phyloP scores from a whole-genome alignment of 2,888 invertebrate species.

The Meiosimyza platycephala region DNA sequence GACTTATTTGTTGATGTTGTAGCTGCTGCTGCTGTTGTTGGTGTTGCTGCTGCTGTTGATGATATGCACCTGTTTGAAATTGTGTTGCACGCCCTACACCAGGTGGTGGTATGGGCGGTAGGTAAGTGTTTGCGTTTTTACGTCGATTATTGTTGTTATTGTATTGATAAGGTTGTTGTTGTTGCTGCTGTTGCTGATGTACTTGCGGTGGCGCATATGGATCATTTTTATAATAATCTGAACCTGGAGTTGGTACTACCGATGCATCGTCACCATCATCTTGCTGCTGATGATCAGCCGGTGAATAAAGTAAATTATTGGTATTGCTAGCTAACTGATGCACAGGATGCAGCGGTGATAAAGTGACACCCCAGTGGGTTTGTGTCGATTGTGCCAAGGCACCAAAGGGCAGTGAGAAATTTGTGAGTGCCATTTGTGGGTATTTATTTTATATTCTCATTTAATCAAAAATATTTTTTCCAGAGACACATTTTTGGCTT shows the following conservation, averaged over 20 bases:
- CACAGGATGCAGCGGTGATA: constrained; percentile 63
- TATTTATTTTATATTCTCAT: constrained; percentile 10
- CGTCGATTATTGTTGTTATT: constrained; percentile 56
- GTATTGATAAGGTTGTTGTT: constrained; percentile 44
- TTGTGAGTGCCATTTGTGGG: constrained; percentile 63
- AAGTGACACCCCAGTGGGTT: constrained; percentile 62
- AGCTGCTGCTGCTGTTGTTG: constrained; percentile 40
- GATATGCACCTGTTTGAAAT: constrained; percentile 46
- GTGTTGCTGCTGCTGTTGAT: constrained; percentile 48
- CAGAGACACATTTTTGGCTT: background rate
- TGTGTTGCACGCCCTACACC: constrained; percentile 54
- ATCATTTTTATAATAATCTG: constrained; percentile 65
- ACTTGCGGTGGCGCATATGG: constrained; percentile 64
- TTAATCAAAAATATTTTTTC: constrained; percentile 9
- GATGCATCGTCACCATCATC: constrained; percentile 36
- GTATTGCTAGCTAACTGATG: constrained; percentile 66
- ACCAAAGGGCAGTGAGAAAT: constrained; percentile 66
- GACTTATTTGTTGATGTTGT: constrained; percentile 48
- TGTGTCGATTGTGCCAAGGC: constrained; percentile 53
- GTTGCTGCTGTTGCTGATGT: constrained; percentile 51
- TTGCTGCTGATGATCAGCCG: constrained; percentile 65
- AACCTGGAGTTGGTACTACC: constrained; percentile 45
- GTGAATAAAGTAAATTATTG: constrained; percentile 66
- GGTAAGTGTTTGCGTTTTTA: constrained; percentile 61
- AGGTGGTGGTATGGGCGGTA: constrained; percentile 60